Conservation (phyloP, 1,140 invertebrate genomes). For the Drosophila arizonae region DNA sequence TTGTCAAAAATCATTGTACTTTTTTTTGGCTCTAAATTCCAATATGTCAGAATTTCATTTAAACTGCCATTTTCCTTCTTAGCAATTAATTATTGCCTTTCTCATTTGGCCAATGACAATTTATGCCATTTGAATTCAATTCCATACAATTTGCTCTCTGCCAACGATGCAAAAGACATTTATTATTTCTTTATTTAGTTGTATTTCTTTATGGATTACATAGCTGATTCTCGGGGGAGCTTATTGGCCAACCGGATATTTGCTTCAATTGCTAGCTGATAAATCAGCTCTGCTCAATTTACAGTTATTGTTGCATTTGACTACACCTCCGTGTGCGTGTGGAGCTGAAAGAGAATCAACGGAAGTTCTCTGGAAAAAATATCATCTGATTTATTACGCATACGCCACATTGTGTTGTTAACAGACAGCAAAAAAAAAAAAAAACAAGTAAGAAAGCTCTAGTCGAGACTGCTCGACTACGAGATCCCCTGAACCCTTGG, state of each 20-base stretch:
- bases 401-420: slow-evolving; percentile 15
- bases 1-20: slow-evolving; percentile 13
- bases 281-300: slow-evolving; percentile 21
- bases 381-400: slow-evolving; percentile 5
- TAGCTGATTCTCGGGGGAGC: not conserved
- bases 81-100: not conserved
- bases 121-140: not conserved
- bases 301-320: slow-evolving; percentile 19
- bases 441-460: no score
- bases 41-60: no score
- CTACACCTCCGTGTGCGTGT: not conserved
- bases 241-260: slow-evolving; percentile 14
- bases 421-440: not conserved
- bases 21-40: not conserved
- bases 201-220: slow-evolving; percentile 9
- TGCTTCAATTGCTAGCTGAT: slow-evolving; percentile 1
- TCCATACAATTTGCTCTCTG: not conserved
- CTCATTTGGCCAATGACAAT: not conserved
- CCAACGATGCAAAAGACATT: not conserved
- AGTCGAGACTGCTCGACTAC: no score
- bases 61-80: not conserved
- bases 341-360: not conserved
- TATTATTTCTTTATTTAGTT: slow-evolving; percentile 4
- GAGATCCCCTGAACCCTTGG: no score
- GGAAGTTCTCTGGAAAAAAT: not conserved